Evolutionary conservation across 2,797 vertebrate species (phyloP).

Genomic region (Poeciliopsis paucimaculata): DNA sequence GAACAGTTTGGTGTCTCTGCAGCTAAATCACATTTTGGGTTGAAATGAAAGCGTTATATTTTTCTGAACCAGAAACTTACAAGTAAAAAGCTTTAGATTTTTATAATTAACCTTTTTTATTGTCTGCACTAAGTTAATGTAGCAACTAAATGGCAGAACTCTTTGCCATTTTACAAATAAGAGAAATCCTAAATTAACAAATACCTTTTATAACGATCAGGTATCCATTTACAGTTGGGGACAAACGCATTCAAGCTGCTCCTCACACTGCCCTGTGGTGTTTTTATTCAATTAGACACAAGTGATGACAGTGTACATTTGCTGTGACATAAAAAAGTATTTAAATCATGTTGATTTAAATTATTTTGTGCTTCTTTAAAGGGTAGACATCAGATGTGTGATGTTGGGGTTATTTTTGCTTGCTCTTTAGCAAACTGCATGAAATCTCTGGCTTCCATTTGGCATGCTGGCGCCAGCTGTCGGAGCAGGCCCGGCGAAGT

Average conservation of each 20-base stretch:
- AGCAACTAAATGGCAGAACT: not conserved
- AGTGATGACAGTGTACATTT: slow-evolving; percentile 14
- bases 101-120: not conserved
- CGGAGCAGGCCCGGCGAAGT: slow-evolving; percentile 43
- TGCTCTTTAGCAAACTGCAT: slow-evolving; percentile 53
- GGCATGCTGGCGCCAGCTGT: slow-evolving; percentile 66
- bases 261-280: not conserved
- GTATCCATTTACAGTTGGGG: not conserved
- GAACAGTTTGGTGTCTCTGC: slow-evolving; percentile 28
- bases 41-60: not conserved
- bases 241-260: not conserved
- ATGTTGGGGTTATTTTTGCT: slow-evolving; percentile 53
- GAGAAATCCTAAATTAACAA: not conserved
- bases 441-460: slow-evolving; percentile 73
- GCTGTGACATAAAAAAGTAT: slow-evolving; percentile 32
- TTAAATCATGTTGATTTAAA: slow-evolving; percentile 34
- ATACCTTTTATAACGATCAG: not conserved
- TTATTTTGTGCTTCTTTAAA: not conserved
- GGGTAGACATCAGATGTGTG: slow-evolving; percentile 22
- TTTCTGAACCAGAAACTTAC: not conserved
- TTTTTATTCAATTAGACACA: not conserved
- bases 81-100: not conserved
- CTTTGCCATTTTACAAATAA: not conserved
- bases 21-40: slow-evolving; percentile 13
- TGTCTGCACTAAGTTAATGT: not conserved